Percentiles rank a stretch among this genome's conserved stretches.
Evolutionary conservation across 1,140 invertebrate genomes (phyloP).

Genomic region (Drosophila paulistorum): DNA sequence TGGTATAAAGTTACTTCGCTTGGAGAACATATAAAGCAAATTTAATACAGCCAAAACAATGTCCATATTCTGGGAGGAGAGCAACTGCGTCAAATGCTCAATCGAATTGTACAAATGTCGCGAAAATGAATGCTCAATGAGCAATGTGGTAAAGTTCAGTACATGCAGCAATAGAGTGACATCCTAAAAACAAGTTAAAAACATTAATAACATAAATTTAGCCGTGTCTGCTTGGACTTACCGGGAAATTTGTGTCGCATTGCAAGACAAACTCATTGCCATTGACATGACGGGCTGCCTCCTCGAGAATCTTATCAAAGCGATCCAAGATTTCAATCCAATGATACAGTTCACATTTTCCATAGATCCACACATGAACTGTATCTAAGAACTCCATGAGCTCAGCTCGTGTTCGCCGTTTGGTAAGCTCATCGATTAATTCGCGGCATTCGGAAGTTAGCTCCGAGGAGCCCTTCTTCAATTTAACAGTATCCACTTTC

Average conservation of each 20-base stretch:
- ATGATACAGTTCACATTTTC: conserved; percentile 95
- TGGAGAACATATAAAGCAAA: conserved; percentile 96
- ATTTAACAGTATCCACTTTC: conserved; percentile 94
- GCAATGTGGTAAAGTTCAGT: conserved; percentile 92
- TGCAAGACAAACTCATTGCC: conserved; percentile 90
- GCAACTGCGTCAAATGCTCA: conserved; percentile 92
- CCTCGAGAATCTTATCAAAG: conserved; percentile 92
- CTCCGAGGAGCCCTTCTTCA: conserved; percentile 95
- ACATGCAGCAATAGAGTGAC: conserved; percentile 91
- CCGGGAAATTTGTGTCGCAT: conserved; percentile 89
- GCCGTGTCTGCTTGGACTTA: conserved; percentile 83
- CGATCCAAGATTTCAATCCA: conserved; percentile 95
- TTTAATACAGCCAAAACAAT: conserved; percentile 94
- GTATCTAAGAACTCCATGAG: conserved; percentile 89
- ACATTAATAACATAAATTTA: not conserved
- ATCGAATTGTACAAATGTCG: conserved; percentile 96
- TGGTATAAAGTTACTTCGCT: conserved; percentile 95
- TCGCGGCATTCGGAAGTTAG: conserved; percentile 93
- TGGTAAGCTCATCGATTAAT: conserved; percentile 91
- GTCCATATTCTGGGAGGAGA: conserved; percentile 93
- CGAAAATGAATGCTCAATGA: conserved; percentile 96
- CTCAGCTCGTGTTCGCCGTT: conserved; percentile 87
- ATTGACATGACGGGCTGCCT: conserved; percentile 87
- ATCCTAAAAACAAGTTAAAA: conserved; percentile 84
- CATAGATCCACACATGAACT: conserved; percentile 94